These are phyloP conservation scores for Phaonia tiefii DNA, from an alignment of 2,888 invertebrate species.

Conservation along the genomic window DNA sequence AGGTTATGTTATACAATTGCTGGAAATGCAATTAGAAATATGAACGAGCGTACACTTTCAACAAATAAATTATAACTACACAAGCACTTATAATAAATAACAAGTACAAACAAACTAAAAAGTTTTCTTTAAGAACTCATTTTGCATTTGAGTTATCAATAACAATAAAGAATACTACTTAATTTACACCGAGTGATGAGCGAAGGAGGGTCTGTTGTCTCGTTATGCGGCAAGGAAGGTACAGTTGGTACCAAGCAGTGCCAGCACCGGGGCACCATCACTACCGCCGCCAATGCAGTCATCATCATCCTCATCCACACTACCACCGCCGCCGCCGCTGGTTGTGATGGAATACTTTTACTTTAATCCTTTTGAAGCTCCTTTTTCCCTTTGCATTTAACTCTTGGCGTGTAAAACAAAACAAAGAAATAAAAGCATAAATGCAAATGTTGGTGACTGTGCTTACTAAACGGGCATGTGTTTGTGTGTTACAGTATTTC, in stretches of 20 bases:
- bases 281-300: not conserved
- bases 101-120: no score
- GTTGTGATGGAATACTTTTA: conserved; percentile 52
- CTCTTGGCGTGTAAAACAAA: conserved; percentile 51
- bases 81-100: no score
- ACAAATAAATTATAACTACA: no score
- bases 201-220: no score
- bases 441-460: conserved; percentile 49
- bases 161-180: no score
- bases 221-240: conserved; percentile 58
- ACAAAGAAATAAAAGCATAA: conserved; percentile 41
- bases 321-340: not conserved
- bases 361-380: conserved; percentile 51
- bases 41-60: no score
- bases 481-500: not conserved
- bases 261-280: not conserved
- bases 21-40: no score
- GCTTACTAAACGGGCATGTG: conserved; percentile 37
- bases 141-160: no score
- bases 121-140: no score
- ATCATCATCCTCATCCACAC: not conserved
- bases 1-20: no score
- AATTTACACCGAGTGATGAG: no score
- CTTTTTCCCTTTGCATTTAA: conserved; percentile 47
- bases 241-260: conserved; percentile 77